These are phyloP conservation scores for Trimorus sp. DNA, from an alignment of 2,888 invertebrate species.

Conservation along the genomic window DNA sequence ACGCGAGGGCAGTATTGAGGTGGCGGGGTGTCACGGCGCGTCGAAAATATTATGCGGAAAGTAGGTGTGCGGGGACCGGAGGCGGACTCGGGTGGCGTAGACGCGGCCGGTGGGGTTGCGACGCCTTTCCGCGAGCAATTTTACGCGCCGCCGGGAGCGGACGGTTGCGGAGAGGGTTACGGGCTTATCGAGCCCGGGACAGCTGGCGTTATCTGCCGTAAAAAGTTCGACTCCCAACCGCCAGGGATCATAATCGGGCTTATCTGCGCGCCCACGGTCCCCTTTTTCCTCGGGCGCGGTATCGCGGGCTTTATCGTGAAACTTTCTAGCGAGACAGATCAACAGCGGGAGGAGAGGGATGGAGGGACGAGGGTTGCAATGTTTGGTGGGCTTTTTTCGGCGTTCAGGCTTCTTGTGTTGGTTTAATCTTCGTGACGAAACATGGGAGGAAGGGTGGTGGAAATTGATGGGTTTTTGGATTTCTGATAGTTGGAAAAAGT, in stretches of 20 bases:
- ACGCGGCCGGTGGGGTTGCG: conserved; percentile 29
- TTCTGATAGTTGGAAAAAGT: too few relatives aligned
- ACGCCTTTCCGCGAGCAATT: conserved; percentile 23
- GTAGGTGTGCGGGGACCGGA: conserved; percentile 71
- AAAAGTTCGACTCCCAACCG: conserved; percentile 80
- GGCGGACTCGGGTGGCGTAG: conserved; percentile 40
- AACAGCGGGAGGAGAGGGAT: background rate
- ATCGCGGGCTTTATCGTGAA: conserved; percentile 66
- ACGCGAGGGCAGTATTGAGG: conserved; percentile 71
- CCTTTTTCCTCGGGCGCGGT: conserved; percentile 56
- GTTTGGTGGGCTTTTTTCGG: background rate
- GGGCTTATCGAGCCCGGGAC: conserved; percentile 36
- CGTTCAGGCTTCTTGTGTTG: background rate
- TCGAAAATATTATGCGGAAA: conserved; percentile 76
- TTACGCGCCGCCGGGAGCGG: background rate
- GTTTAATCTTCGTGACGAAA: too few relatives aligned
- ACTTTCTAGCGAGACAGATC: conserved; percentile 58
- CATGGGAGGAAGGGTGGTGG: too few relatives aligned
- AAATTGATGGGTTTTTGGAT: too few relatives aligned
- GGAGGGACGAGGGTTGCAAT: background rate
- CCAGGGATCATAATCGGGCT: conserved; percentile 80
- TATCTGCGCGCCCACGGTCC: conserved; percentile 69
- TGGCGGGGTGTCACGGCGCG: conserved; percentile 67
- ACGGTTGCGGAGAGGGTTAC: background rate
- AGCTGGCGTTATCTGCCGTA: conserved; percentile 77